Evolutionary conservation across 2,888 invertebrate genomes (phyloP), one percentile per base, ranked within the genome.

Genomic region (Tyria jacobaeae): DNA sequence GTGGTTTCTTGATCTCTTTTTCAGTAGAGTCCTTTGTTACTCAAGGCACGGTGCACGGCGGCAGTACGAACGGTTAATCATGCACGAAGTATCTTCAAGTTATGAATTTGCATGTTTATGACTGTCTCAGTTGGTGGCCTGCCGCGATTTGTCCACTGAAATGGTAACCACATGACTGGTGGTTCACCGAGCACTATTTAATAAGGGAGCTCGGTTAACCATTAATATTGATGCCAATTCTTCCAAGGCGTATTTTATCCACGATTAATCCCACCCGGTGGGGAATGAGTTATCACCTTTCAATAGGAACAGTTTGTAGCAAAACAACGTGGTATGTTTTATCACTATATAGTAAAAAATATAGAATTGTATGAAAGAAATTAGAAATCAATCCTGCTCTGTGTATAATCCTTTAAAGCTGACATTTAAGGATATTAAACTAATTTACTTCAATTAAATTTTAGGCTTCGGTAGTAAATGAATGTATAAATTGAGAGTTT

Each of bases 91-190:
- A 83, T 85, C 79, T 74, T 70, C 78, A 78, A 85, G 79, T 87
- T 90, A 89, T 89, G 89, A 83, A 90, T 91, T 89, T 87, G 85
- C 89, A 90, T 90, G 86, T 90, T 90, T 90, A 91, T 87, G 89
- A 88, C 83, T 76, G 73, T 76, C 89, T 70, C 90, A 62, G 90
- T 85, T 82, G 92, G 93, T 90, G 93, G 92, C 88, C 92, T 73
- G 71, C 69, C 68, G 85, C 87, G 87, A 91, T 92, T 90, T 90
- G 91, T 91, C 83, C 84, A 67, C 83, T 78, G 78, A 82, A 88
- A 87, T 88, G 84, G 86, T 86, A 79, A 86, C 84, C 85, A 79
- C 82, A 80, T 88, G 90, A 89, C 90, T 89, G 88, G 78, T 83
- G 87, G 84, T 87, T 88, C 88, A 86, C 85, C 81, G 83, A 85